phyloP scores from a whole-genome alignment of 2,113 vertebrate species.

The Pterophyllum scalare region DNA sequence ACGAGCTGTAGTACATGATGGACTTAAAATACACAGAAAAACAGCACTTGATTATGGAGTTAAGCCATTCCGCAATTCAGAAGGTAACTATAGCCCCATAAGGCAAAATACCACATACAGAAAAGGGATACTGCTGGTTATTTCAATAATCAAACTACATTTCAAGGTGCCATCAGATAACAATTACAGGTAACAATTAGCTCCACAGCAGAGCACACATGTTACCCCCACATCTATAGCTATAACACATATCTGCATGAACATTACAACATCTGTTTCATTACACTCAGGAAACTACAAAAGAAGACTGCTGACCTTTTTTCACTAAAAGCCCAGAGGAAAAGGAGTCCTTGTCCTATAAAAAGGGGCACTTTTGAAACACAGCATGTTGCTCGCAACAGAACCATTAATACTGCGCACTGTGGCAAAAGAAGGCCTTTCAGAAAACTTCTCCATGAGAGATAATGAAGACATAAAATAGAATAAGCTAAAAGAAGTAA shows the following conservation, averaged over 20 bases:
- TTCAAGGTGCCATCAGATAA: slow-evolving; percentile 32
- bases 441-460: slow-evolving; percentile 19
- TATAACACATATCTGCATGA: slow-evolving; percentile 31
- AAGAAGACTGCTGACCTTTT: slow-evolving; percentile 73
- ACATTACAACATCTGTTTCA: slow-evolving; percentile 62
- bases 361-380: slow-evolving; percentile 82
- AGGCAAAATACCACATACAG: background rate
- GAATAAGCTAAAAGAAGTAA: background rate
- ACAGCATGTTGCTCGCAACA: slow-evolving; percentile 70
- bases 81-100: slow-evolving; percentile 1
- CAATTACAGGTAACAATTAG: slow-evolving; percentile 34
- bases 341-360: slow-evolving; percentile 84
- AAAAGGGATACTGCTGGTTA: background rate
- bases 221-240: slow-evolving; percentile 4
- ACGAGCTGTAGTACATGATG: slow-evolving; percentile 31
- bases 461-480: background rate
- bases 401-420: slow-evolving; percentile 55
- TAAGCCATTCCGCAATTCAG: slow-evolving; percentile 13
- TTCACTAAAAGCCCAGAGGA: slow-evolving; percentile 81
- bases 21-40: slow-evolving; percentile 34
- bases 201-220: slow-evolving; percentile 30
- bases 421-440: slow-evolving; percentile 60
- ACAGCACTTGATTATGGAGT: slow-evolving; percentile 1
- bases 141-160: slow-evolving; percentile 23
- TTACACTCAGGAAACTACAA: slow-evolving; percentile 63